These are phyloP conservation scores for Drosophila hamatofila DNA, from an alignment of 2,888 invertebrate genomes.

Conservation along the genomic window DNA sequence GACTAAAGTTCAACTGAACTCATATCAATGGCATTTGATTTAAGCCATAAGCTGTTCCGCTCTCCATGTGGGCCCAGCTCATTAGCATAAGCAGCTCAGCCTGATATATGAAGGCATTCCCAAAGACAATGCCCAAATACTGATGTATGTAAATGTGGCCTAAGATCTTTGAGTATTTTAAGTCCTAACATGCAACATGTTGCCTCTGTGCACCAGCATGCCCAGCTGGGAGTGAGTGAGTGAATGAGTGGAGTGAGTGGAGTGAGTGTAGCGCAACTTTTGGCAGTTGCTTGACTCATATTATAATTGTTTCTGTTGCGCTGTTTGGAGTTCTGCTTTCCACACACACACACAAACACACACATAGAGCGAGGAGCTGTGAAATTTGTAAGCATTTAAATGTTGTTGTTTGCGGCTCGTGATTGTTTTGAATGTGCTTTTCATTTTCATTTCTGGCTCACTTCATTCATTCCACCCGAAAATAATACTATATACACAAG, in stretches of 20 bases:
- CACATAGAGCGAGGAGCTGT: conserved; percentile 3
- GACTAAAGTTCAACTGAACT: not conserved
- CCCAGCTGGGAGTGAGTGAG: conserved; percentile 5
- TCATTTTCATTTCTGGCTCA: conserved; percentile 43
- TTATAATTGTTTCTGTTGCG: conserved; percentile 41
- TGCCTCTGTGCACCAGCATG: conserved; percentile 13
- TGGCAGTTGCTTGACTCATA: conserved; percentile 32
- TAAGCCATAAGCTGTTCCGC: conserved; percentile 19
- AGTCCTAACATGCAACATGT: conserved; percentile 9
- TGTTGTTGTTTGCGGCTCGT: conserved; percentile 38
- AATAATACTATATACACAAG: conserved; percentile 6
- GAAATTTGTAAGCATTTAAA: conserved; percentile 6
- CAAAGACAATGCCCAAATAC: not conserved
- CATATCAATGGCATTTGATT: not conserved
- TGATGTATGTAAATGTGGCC: not conserved
- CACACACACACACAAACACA: conserved; percentile 17
- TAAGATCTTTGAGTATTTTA: not conserved
- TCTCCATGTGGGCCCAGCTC: not conserved
- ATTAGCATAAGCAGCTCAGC: conserved; percentile 45
- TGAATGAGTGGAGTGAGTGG: too few species aligned
- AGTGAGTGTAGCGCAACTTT: conserved; percentile 41
- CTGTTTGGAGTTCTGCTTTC: conserved; percentile 33
- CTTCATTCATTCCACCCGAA: conserved; percentile 43
- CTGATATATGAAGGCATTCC: conserved; percentile 36
- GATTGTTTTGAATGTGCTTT: conserved; percentile 64